A percentile compares a stretch with the other conserved stretches of the same genome.
Conservation (phyloP, 2,113 vertebrate species). For the Paramisgurnus dabryanus region DNA sequence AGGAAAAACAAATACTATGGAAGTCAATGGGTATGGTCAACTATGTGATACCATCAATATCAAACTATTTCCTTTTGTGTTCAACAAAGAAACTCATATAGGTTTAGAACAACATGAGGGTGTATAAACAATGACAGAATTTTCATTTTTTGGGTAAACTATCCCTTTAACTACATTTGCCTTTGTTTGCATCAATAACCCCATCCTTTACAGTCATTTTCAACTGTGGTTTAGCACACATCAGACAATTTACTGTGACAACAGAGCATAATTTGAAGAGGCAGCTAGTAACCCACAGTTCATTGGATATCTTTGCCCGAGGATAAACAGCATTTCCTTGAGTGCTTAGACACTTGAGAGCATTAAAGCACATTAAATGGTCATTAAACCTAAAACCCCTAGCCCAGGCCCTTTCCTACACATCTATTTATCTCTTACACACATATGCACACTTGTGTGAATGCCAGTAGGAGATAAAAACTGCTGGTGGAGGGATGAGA, state of each 20-base stretch:
- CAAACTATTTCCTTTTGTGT: no score
- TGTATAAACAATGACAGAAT: no score
- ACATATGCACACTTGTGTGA: background rate
- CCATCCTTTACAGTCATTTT: background rate
- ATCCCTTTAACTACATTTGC: no score
- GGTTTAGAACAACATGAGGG: no score
- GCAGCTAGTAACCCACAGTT: slow-evolving; percentile 9
- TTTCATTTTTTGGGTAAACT: no score
- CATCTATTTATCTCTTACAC: background rate
- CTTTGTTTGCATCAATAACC: slow-evolving; percentile 3
- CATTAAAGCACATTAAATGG: background rate
- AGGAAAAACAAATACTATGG: no score
- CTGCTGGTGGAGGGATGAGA: background rate
- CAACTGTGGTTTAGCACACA: slow-evolving; percentile 34
- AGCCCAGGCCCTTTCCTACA: background rate
- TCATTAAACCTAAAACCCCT: slow-evolving; percentile 21
- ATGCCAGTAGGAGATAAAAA: slow-evolving; percentile 20
- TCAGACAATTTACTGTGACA: slow-evolving; percentile 25
- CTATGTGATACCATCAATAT: no score
- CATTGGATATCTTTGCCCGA: background rate
- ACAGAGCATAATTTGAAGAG: background rate
- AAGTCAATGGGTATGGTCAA: no score
- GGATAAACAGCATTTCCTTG: background rate
- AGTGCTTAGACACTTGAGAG: background rate
- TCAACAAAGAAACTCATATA: no score